phyloP scores from a whole-genome alignment of 2,888 invertebrate genomes.

The Thymelicus acteon region DNA sequence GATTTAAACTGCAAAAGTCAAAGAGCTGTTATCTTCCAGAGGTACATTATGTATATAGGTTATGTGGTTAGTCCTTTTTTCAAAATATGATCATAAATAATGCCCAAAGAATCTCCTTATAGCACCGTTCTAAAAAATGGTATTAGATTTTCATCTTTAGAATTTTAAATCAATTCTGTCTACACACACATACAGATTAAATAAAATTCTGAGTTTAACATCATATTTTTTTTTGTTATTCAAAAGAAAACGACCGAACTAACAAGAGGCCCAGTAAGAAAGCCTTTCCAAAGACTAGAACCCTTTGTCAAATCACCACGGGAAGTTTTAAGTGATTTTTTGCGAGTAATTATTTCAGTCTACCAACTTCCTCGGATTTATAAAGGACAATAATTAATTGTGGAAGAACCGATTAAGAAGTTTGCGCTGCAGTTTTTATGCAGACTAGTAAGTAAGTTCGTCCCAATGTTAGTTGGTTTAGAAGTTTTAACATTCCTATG shows the following conservation, averaged over 20 bases:
- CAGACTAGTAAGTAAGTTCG: slow-evolving; percentile 25
- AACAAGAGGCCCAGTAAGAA: slow-evolving; percentile 7
- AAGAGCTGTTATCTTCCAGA: too few relatives aligned
- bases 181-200: too few relatives aligned
- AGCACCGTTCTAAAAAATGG: too few relatives aligned
- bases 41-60: too few relatives aligned
- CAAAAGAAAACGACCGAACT: not conserved
- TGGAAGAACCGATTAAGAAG: slow-evolving; percentile 38
- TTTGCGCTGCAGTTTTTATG: slow-evolving; percentile 33
- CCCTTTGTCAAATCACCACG: slow-evolving; percentile 36
- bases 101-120: too few relatives aligned
- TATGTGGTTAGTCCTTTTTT: too few relatives aligned
- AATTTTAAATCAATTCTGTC: too few relatives aligned
- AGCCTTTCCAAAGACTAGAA: slow-evolving; percentile 15
- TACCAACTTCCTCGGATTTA: slow-evolving; percentile 44
- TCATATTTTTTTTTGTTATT: too few relatives aligned
- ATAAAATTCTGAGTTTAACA: too few relatives aligned
- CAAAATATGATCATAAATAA: too few relatives aligned
- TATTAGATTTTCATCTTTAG: too few relatives aligned
- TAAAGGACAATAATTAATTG: slow-evolving; percentile 45
- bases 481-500: not conserved
- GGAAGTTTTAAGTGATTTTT: slow-evolving; percentile 42
- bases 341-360: slow-evolving; percentile 48
- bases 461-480: slow-evolving; percentile 26
- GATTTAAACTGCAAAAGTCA: too few relatives aligned